A percentile compares a stretch with the other conserved stretches of the same genome.
Conservation (phyloP, 2,113 vertebrate species). For the Oncorhynchus masou region DNA sequence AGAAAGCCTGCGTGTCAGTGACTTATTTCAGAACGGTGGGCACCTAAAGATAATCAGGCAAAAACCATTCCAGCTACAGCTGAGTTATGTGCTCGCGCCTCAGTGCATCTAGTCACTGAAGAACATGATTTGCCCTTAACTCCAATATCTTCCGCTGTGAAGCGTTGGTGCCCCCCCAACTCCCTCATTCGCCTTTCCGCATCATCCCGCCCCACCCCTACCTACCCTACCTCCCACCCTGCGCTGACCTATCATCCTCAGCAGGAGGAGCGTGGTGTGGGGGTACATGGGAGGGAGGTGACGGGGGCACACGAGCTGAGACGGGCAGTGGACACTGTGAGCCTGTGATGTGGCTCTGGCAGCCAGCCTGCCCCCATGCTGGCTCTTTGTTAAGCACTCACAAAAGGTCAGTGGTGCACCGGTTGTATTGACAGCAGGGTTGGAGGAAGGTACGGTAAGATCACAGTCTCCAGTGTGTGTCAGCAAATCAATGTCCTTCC, state of each 20-base stretch:
- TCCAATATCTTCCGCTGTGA: constrained; percentile 29
- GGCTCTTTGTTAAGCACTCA: constrained; percentile 47
- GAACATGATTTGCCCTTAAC: constrained; percentile 34
- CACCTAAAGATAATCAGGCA: constrained; percentile 9
- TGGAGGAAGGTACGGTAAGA: constrained; percentile 66
- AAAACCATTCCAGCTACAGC: constrained; percentile 1
- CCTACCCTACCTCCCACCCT: neutral
- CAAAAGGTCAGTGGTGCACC: constrained; percentile 45
- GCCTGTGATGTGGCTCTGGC: constrained; percentile 37
- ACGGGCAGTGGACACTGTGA: constrained; percentile 37
- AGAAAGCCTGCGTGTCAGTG: constrained; percentile 16
- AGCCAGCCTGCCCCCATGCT: constrained; percentile 33
- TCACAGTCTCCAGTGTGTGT: constrained; percentile 59
- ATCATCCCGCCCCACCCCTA: neutral
- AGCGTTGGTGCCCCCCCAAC: constrained; percentile 11
- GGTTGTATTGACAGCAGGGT: constrained; percentile 55
- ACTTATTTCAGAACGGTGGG: constrained; percentile 17
- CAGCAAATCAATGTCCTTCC: constrained; percentile 54
- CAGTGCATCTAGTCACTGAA: constrained; percentile 11
- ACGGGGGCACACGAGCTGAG: constrained; percentile 8
- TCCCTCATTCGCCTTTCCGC: neutral
- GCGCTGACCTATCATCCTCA: neutral
- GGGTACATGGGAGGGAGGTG: constrained; percentile 10
- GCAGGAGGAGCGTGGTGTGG: neutral
- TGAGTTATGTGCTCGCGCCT: neutral